phyloP scores from a whole-genome alignment of 2,113 vertebrate species.

The Atlantisia rogersi region DNA sequence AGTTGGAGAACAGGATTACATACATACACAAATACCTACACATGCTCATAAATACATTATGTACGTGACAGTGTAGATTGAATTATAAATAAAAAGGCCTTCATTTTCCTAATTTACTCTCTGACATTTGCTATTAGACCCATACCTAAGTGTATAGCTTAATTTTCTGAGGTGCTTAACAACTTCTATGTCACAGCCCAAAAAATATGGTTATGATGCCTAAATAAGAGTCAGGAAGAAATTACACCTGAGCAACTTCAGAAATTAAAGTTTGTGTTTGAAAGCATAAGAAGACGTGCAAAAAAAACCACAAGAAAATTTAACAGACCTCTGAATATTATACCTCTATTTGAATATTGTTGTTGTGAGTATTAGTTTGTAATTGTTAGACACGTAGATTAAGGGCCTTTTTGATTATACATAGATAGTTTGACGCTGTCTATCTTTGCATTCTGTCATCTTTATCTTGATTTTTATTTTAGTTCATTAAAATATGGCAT shows the following conservation, averaged over 20 bases:
- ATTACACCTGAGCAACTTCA: background rate
- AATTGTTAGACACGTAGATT: background rate
- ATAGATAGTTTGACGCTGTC: background rate
- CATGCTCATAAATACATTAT: background rate
- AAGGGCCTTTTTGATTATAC: background rate
- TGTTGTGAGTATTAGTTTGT: background rate
- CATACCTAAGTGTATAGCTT: background rate
- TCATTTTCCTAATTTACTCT: background rate
- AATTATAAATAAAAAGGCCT: background rate
- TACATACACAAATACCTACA: background rate
- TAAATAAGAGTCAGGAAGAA: background rate
- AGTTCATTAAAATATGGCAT: background rate
- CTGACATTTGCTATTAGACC: background rate
- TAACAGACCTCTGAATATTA: background rate
- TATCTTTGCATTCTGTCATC: background rate
- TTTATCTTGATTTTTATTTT: background rate
- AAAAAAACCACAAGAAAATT: background rate
- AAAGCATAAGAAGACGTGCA: background rate
- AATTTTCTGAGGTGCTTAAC: background rate
- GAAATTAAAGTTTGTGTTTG: background rate
- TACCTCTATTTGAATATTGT: background rate
- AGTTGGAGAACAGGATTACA: background rate
- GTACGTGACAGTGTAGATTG: background rate
- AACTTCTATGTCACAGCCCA: background rate
- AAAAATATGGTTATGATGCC: background rate